Evolutionary conservation across 2,888 invertebrate genomes (phyloP).

Genomic region (Meghimatium bilineatum): DNA sequence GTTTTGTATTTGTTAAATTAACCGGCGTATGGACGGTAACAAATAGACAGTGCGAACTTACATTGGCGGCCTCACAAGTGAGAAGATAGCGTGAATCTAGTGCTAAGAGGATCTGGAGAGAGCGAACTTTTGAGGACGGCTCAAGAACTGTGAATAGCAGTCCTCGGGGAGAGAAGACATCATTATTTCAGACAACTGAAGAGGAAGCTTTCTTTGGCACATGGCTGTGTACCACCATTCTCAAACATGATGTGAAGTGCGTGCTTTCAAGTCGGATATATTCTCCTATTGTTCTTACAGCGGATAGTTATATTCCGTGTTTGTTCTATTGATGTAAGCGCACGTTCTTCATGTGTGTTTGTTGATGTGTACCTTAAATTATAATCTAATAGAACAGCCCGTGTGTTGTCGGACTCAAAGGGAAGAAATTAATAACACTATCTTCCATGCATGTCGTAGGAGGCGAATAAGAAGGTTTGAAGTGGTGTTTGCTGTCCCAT

Average conservation of each 20-base stretch:
- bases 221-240: background rate
- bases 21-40: background rate
- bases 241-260: background rate
- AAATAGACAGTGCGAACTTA: background rate
- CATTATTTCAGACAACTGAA: background rate
- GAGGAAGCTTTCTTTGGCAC: background rate
- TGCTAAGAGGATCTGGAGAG: background rate
- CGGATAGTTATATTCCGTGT: too few species aligned
- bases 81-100: background rate
- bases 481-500: too few species aligned
- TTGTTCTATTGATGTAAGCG: too few species aligned
- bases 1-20: background rate
- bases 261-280: background rate
- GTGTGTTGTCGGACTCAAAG: too few species aligned
- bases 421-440: too few species aligned
- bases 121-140: background rate
- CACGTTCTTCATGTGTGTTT: too few species aligned
- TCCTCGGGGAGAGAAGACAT: background rate
- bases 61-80: background rate
- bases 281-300: too few species aligned
- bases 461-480: too few species aligned
- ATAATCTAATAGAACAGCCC: too few species aligned
- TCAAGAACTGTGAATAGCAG: background rate
- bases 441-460: too few species aligned
- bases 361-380: too few species aligned